These are phyloP conservation scores for Tricholaema leucomelas DNA, from an alignment of 2,113 vertebrate genomes.

Conservation along the genomic window DNA sequence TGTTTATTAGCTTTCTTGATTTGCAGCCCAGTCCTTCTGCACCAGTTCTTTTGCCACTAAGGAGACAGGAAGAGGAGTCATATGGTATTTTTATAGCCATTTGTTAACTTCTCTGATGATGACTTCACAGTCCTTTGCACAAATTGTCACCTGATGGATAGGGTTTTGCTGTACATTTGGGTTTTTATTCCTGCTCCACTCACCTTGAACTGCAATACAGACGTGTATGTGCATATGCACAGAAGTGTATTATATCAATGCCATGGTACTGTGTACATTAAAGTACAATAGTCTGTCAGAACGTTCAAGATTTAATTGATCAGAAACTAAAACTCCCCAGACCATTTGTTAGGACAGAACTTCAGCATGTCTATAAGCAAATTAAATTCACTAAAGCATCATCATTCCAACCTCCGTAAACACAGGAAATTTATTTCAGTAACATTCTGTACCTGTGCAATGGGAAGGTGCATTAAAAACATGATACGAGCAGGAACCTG, in stretches of 20 bases:
- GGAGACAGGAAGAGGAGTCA: conserved; percentile 63
- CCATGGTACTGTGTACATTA: not conserved
- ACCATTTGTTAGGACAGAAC: not conserved
- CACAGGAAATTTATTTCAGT: not conserved
- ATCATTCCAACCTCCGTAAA: not conserved
- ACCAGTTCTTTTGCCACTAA: conserved; percentile 64
- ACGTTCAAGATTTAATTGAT: not conserved
- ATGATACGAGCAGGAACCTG: not conserved
- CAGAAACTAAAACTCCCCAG: not conserved
- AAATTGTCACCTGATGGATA: conserved; percentile 62
- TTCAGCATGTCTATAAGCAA: not conserved
- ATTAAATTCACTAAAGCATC: not conserved
- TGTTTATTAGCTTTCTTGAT: conserved; percentile 76
- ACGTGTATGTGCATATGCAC: not conserved
- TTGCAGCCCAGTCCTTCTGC: conserved; percentile 71
- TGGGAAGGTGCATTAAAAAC: not conserved
- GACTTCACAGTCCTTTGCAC: conserved; percentile 46
- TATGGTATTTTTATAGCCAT: conserved; percentile 73
- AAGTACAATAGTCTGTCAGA: not conserved
- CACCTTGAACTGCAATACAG: not conserved
- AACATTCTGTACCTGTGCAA: not conserved
- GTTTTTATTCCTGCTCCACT: not conserved
- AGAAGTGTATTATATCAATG: not conserved
- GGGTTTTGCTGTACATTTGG: not conserved
- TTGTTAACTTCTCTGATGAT: conserved; percentile 67